phyloP scores from a whole-genome alignment of 2,888 invertebrate genomes.

The Cacoxenus indagator region DNA sequence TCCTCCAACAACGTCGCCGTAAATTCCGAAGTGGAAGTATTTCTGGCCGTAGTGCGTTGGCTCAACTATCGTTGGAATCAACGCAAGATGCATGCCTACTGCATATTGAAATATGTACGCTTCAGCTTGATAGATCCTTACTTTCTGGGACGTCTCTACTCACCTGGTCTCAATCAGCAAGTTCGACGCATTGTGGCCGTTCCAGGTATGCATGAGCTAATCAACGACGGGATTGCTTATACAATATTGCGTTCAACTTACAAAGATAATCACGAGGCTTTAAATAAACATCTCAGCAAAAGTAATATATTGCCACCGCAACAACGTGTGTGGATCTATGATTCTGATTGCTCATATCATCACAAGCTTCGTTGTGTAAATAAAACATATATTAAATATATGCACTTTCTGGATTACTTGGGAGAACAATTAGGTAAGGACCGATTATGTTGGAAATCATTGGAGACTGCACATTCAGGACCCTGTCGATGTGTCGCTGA shows the following conservation, averaged over 20 bases:
- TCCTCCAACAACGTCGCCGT: constrained; percentile 82
- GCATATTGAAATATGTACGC: constrained; percentile 80
- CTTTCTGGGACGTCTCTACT: constrained; percentile 83
- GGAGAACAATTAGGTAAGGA: constrained; percentile 55
- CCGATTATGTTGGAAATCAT: constrained; percentile 63
- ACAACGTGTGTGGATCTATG: constrained; percentile 81
- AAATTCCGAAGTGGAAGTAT: constrained; percentile 77
- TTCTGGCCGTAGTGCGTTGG: constrained; percentile 87
- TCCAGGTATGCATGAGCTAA: constrained; percentile 80
- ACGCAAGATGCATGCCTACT: constrained; percentile 74
- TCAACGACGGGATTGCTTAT: constrained; percentile 84
- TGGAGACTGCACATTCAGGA: constrained; percentile 31
- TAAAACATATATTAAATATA: constrained; percentile 51
- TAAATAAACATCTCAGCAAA: constrained; percentile 76
- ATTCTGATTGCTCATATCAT: constrained; percentile 69
- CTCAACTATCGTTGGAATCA: constrained; percentile 79
- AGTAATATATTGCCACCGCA: constrained; percentile 79
- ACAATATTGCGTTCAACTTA: constrained; percentile 85
- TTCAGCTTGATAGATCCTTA: constrained; percentile 86
- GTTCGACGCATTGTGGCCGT: constrained; percentile 79
- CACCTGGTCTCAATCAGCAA: constrained; percentile 78
- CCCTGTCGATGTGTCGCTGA: constrained; percentile 31
- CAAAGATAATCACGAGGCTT: constrained; percentile 78
- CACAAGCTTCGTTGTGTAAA: constrained; percentile 63
- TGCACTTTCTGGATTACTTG: constrained; percentile 64